A percentile compares a stretch with the other conserved stretches of the same genome.
Evolutionary conservation across 2,113 vertebrate species (phyloP).

Genomic region (Microtus pennsylvanicus): DNA sequence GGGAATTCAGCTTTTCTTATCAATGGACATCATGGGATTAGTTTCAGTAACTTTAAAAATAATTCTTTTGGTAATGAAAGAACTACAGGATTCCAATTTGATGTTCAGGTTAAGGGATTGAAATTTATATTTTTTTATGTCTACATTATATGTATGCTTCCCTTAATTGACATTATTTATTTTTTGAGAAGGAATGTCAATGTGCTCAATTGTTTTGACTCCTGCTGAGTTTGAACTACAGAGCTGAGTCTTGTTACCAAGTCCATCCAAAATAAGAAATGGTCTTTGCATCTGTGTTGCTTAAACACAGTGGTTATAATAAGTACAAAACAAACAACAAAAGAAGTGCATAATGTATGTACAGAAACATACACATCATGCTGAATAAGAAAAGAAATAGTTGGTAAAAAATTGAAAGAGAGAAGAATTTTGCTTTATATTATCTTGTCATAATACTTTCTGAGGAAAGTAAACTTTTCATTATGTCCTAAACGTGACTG

Average conservation of each 20-base stretch:
- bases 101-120: not conserved
- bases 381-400: not conserved
- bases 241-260: not conserved
- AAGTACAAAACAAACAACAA: not conserved
- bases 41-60: not conserved
- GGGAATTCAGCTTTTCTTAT: not conserved
- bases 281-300: not conserved
- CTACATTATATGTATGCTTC: not conserved
- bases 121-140: not conserved
- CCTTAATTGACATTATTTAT: not conserved
- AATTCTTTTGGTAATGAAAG: not conserved
- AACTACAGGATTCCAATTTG: not conserved
- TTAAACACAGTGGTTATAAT: not conserved
- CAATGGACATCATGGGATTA: not conserved
- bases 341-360: not conserved
- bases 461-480: not conserved
- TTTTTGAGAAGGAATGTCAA: not conserved
- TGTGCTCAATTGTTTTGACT: not conserved
- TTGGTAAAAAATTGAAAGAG: not conserved
- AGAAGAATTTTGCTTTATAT: not conserved
- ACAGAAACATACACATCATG: not conserved
- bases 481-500: not conserved
- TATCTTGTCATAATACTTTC: not conserved
- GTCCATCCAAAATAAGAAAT: not conserved
- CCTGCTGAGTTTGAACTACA: not conserved